A percentile compares a stretch with the other conserved stretches of the same genome.
These are phyloP conservation scores for Cyrtorhinus lividipennis DNA, from an alignment of 1,140 invertebrate genomes.

Conservation along the genomic window DNA sequence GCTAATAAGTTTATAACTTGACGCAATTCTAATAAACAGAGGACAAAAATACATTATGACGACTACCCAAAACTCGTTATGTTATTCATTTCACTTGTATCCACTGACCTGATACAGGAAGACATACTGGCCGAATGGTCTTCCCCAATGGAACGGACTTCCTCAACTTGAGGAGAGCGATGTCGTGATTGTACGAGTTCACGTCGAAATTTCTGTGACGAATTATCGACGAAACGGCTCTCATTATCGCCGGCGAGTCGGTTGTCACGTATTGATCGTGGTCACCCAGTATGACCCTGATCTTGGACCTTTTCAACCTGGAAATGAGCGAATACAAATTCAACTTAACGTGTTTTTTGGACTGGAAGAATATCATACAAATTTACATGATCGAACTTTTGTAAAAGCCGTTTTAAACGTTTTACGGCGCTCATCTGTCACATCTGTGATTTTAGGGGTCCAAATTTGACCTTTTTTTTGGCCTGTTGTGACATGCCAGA, in stretches of 20 bases:
- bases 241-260: conserved; percentile 58
- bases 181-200: conserved; percentile 74
- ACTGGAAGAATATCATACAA: neutral
- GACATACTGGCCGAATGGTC: conserved; percentile 62
- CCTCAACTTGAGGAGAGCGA: conserved; percentile 59
- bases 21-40: too few relatives aligned
- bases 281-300: conserved; percentile 61
- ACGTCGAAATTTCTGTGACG: conserved; percentile 66
- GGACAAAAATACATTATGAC: too few relatives aligned
- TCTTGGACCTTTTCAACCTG: conserved; percentile 59
- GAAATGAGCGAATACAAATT: too few relatives aligned
- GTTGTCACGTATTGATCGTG: conserved; percentile 62
- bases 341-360: too few relatives aligned
- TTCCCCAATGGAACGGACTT: conserved; percentile 63
- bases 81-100: too few relatives aligned
- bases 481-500: too few relatives aligned
- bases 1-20: too few relatives aligned
- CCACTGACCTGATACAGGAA: conserved; percentile 45
- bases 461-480: too few relatives aligned
- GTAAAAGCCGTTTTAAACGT: neutral
- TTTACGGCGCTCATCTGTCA: too few relatives aligned
- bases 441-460: too few relatives aligned
- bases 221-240: conserved; percentile 59
- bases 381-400: neutral
- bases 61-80: too few relatives aligned